Percentiles rank a stretch among this genome's conserved stretches.
phyloP scores from a whole-genome alignment of 2,113 vertebrate species.

The Corythornis madagascariensis region DNA sequence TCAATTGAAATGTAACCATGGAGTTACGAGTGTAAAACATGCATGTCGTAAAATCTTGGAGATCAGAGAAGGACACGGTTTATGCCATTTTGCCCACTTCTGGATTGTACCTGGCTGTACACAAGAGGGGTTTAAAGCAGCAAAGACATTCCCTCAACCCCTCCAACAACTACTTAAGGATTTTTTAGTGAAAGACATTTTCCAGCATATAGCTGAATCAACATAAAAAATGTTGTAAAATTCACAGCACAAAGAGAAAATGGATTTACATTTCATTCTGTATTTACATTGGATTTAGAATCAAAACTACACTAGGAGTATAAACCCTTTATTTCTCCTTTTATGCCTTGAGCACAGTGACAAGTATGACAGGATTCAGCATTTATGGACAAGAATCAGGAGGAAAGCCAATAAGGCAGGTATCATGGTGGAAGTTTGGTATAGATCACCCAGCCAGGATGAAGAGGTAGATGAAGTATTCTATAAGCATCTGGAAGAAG shows the following conservation, averaged over 20 bases:
- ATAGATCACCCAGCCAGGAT: neutral
- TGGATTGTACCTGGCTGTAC: neutral
- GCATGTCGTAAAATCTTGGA: neutral
- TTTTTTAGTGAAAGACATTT: slow-evolving; percentile 23
- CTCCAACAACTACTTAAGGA: neutral
- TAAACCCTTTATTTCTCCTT: slow-evolving; percentile 8
- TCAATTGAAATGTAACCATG: slow-evolving; percentile 40
- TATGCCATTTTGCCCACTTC: neutral
- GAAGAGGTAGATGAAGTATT: neutral
- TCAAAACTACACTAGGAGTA: neutral
- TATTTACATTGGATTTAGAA: slow-evolving; percentile 49
- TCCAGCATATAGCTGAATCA: neutral
- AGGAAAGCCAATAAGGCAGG: neutral
- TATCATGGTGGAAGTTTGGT: neutral
- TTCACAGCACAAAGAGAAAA: neutral
- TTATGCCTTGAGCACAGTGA: neutral
- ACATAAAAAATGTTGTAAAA: slow-evolving; percentile 51
- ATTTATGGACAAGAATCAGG: neutral
- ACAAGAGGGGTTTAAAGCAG: neutral
- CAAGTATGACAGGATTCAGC: neutral
- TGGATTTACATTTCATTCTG: slow-evolving; percentile 37
- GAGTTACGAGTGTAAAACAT: slow-evolving; percentile 2
- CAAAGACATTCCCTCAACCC: neutral
- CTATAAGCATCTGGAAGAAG: neutral
- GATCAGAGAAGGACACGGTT: neutral